Conservation (phyloP, 2,113 vertebrate species). For the Fregetta grallaria region DNA sequence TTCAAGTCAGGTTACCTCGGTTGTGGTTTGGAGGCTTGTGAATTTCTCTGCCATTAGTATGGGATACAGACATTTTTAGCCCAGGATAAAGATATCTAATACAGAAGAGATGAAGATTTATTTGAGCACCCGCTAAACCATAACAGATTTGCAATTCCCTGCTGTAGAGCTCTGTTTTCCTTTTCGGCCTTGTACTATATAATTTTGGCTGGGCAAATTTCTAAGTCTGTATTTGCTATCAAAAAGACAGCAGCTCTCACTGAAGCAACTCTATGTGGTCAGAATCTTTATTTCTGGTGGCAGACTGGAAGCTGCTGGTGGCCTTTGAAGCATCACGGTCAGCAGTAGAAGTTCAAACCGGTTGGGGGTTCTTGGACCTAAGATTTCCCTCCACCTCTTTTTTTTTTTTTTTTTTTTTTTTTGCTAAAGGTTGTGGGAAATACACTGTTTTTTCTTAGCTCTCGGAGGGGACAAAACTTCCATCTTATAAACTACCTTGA, state of each 20-base stretch:
- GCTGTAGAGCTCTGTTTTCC: not conserved
- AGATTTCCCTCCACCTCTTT: not conserved
- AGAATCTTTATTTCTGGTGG: constrained; percentile 29
- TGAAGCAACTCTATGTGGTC: not conserved
- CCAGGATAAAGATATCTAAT: not conserved
- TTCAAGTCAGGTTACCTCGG: not conserved
- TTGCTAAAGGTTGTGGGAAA: not conserved
- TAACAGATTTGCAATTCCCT: not conserved
- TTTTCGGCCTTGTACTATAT: not conserved
- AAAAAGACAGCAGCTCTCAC: not conserved
- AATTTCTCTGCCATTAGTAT: not conserved
- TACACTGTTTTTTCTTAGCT: not conserved
- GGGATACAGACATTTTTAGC: not conserved
- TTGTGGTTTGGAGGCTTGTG: not conserved
- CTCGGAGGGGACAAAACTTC: not conserved
- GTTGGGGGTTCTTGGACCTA: constrained; percentile 12
- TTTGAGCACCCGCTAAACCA: not conserved
- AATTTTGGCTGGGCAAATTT: constrained; percentile 10
- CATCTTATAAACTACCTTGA: not conserved
- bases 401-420: not conserved
- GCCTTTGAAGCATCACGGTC: constrained; percentile 29
- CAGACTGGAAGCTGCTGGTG: constrained; percentile 18
- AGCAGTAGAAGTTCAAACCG: constrained; percentile 17
- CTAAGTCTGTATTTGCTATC: constrained; percentile 15
- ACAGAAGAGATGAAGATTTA: not conserved